Conservation (phyloP, 2,797 vertebrate species). For the Nasua narica region DNA sequence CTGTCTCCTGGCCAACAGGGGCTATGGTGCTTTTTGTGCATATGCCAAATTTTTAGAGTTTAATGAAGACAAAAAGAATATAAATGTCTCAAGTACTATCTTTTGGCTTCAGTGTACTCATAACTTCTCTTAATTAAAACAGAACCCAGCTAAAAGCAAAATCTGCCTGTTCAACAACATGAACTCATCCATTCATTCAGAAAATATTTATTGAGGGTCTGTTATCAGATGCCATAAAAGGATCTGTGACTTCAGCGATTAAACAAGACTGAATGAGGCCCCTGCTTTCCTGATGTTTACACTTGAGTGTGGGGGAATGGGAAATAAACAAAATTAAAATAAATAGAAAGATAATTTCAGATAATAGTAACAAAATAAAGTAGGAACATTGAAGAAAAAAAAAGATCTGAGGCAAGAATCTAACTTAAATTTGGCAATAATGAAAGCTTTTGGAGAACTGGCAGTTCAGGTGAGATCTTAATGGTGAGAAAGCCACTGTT, state of each 20-base stretch:
- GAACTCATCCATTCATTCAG: not conserved
- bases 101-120: not conserved
- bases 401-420: not conserved
- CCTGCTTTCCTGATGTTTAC: not conserved
- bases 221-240: not conserved
- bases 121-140: slow-evolving; percentile 37
- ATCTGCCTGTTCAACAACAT: not conserved
- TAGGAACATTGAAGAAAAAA: not conserved
- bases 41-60: not conserved
- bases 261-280: not conserved
- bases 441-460: not conserved
- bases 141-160: not conserved
- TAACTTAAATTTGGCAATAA: not conserved
- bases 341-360: not conserved
- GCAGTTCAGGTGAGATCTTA: not conserved
- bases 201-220: not conserved
- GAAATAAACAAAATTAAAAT: not conserved
- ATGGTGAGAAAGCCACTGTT: not conserved
- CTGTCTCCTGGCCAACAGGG: not conserved
- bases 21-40: not conserved
- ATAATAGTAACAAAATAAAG: not conserved
- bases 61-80: slow-evolving; percentile 14
- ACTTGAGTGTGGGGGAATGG: not conserved
- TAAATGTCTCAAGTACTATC: not conserved
- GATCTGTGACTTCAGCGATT: not conserved